Conservation (phyloP, 2,888 invertebrate species). For the Clivina fossor region DNA sequence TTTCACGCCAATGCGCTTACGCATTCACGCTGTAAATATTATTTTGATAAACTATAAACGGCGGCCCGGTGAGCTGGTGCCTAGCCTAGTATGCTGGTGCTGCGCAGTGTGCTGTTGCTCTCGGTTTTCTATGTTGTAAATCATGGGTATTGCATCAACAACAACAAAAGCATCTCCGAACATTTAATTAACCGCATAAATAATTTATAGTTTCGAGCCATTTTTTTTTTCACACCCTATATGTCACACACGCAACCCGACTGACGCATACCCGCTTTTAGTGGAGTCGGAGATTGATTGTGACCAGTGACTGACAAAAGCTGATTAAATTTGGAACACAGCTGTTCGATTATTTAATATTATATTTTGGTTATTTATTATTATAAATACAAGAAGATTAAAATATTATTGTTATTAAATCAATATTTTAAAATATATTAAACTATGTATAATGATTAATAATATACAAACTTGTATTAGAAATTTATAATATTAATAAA, state of each 20-base stretch:
- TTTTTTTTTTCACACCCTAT: conserved; percentile 32
- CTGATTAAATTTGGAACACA: no score
- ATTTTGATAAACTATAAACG: conserved; percentile 33
- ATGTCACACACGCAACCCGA: conserved; percentile 4
- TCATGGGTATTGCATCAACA: conserved; percentile 30
- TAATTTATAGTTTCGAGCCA: conserved; percentile 30
- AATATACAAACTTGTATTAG: background rate
- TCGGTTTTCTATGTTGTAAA: conserved; percentile 17
- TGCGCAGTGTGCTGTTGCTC: background rate
- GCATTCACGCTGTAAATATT: conserved; percentile 27
- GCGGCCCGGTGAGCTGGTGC: no score
- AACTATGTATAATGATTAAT: no score
- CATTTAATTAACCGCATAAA: conserved; percentile 34
- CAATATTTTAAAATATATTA: no score
- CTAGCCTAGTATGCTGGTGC: no score
- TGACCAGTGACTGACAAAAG: conserved; percentile 12
- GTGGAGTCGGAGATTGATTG: background rate
- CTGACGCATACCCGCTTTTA: background rate
- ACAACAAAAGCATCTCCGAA: conserved; percentile 29
- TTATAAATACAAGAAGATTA: no score
- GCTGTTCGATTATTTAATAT: no score
- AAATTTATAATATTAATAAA: no score
- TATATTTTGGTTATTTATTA: no score
- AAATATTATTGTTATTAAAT: no score
- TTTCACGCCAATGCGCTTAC: conserved; percentile 26